phyloP scores from a whole-genome alignment of 2,888 invertebrate genomes.

The Melanchra persicariae region DNA sequence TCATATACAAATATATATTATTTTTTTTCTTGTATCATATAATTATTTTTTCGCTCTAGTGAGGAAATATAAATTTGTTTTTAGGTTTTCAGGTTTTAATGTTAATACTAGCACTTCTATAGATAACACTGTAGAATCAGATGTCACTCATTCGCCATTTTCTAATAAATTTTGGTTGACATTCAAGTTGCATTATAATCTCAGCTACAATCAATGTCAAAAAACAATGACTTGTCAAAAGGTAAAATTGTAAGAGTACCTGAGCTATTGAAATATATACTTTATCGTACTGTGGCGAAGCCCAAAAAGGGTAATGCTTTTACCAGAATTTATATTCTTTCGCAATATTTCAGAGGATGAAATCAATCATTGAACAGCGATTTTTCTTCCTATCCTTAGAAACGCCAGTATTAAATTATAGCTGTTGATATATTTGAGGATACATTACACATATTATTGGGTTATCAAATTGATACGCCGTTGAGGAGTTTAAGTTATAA shows the following conservation, averaged over 20 bases:
- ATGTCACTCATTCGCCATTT: background rate
- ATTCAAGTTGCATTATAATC: too few species aligned
- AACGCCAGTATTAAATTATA: constrained; percentile 17
- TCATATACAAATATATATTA: constrained; percentile 66
- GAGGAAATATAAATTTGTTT: constrained; percentile 18
- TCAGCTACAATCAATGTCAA: too few species aligned
- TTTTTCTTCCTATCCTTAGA: background rate
- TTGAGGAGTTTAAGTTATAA: constrained; percentile 25
- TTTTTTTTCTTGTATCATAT: constrained; percentile 53
- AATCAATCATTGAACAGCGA: background rate
- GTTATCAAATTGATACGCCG: constrained; percentile 14
- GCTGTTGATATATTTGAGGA: constrained; percentile 25
- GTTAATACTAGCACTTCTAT: constrained; percentile 29
- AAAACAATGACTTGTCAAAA: too few species aligned
- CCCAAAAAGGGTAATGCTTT: background rate
- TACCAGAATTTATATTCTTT: background rate
- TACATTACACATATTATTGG: constrained; percentile 12
- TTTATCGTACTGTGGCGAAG: background rate
- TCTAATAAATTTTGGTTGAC: too few species aligned
- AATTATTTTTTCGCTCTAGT: constrained; percentile 26
- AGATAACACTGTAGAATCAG: background rate
- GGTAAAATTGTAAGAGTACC: too few species aligned
- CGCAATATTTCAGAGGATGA: background rate
- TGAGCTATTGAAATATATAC: too few species aligned
- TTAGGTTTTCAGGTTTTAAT: background rate